A percentile compares a stretch with the other conserved stretches of the same genome.
These are phyloP conservation scores for Schizotus pectinicornis DNA, from an alignment of 2,888 invertebrate genomes.

Conservation along the genomic window DNA sequence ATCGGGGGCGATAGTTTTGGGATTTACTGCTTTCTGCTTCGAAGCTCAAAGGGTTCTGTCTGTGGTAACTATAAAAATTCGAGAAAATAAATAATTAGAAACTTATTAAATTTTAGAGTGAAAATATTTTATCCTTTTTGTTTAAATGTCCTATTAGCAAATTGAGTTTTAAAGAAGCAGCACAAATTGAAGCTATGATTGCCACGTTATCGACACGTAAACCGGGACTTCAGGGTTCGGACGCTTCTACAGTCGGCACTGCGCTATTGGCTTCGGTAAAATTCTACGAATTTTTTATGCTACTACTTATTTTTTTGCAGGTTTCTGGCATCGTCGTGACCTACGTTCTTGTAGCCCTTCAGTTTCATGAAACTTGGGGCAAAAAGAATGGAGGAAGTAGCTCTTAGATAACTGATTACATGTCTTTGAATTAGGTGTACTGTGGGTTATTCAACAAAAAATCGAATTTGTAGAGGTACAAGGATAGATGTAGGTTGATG, in stretches of 20 bases:
- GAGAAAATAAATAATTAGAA: neutral
- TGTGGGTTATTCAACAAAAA: too few species aligned
- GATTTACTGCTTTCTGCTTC: slow-evolving; percentile 6
- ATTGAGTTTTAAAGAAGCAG: slow-evolving; percentile 8
- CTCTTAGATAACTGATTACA: too few species aligned
- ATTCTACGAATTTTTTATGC: neutral
- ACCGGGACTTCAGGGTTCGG: neutral
- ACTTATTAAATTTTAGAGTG: slow-evolving; percentile 8
- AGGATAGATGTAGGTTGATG: too few species aligned
- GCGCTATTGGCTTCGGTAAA: slow-evolving; percentile 15
- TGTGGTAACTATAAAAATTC: neutral
- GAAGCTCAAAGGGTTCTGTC: slow-evolving; percentile 2
- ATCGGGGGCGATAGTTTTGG: slow-evolving; percentile 5
- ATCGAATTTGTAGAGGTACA: too few species aligned
- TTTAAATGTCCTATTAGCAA: slow-evolving; percentile 10
- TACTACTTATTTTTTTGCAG: slow-evolving; percentile 5
- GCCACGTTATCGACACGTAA: slow-evolving; percentile 5
- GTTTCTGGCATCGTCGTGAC: slow-evolving; percentile 15
- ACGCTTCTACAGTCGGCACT: slow-evolving; percentile 11
- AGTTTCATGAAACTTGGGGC: slow-evolving; percentile 9
- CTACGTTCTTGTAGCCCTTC: slow-evolving; percentile 15
- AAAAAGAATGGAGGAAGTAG: neutral
- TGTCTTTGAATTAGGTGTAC: too few species aligned
- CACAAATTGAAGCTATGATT: slow-evolving; percentile 20
- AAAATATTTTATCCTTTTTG: slow-evolving; percentile 9